A percentile compares a stretch with the other conserved stretches of the same genome.
Evolutionary conservation across 2,113 vertebrate species (phyloP).

Genomic region (Anhinga rufa): DNA sequence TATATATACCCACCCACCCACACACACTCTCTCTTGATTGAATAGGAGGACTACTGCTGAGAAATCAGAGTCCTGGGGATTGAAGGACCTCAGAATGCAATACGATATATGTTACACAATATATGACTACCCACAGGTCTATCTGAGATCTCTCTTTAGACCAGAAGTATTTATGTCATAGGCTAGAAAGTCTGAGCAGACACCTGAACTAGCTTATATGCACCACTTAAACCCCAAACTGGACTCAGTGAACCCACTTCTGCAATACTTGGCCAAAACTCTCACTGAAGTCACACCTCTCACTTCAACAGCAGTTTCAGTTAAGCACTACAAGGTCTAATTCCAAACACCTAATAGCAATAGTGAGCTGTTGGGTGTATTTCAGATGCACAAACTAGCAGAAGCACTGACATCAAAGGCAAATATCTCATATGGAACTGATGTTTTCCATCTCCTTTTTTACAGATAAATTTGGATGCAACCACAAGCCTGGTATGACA

Average conservation of each 20-base stretch:
- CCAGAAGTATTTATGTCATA: not conserved
- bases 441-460: not conserved
- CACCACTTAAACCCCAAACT: not conserved
- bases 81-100: not conserved
- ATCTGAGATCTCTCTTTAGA: not conserved
- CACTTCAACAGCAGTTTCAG: not conserved
- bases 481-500: not conserved
- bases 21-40: not conserved
- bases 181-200: not conserved
- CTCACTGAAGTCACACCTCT: not conserved
- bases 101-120: not conserved
- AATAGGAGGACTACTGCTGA: not conserved
- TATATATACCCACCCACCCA: not conserved
- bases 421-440: not conserved
- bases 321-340: not conserved
- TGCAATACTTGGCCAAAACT: not conserved
- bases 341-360: not conserved
- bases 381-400: not conserved
- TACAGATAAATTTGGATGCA: constrained; percentile 8
- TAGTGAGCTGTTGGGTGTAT: not conserved
- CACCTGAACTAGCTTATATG: not conserved
- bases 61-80: not conserved
- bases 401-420: not conserved
- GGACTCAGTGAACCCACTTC: not conserved
- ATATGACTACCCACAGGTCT: not conserved